These are phyloP conservation scores for Panzeria rudis DNA, from an alignment of 2,888 invertebrate genomes.

Conservation along the genomic window DNA sequence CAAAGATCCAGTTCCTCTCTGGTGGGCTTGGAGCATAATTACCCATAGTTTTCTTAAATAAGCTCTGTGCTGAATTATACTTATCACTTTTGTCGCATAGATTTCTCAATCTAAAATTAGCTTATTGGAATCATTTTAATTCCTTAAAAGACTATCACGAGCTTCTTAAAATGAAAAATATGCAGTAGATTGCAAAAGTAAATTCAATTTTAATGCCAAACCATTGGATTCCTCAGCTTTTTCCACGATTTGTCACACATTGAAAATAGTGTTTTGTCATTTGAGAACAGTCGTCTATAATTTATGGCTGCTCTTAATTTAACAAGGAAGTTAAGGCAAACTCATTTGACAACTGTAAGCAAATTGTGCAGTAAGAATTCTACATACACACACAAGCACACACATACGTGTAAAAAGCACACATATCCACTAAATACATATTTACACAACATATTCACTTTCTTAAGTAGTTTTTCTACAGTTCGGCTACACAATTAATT, in stretches of 20 bases:
- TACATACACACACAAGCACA: background rate
- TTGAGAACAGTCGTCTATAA: slow-evolving; percentile 14
- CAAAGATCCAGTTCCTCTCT: too few relatives aligned
- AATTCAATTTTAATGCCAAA: background rate
- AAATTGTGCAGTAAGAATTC: slow-evolving; percentile 19
- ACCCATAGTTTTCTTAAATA: too few relatives aligned
- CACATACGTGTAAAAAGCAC: background rate
- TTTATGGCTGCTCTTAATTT: slow-evolving; percentile 39
- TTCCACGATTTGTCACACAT: slow-evolving; percentile 15
- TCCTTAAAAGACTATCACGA: background rate
- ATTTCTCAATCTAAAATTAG: background rate
- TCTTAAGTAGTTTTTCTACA: background rate
- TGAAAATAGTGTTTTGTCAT: slow-evolving; percentile 27
- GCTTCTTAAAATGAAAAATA: background rate
- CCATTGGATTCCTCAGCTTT: background rate
- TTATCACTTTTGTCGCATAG: too few relatives aligned
- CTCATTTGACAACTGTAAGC: slow-evolving; percentile 43
- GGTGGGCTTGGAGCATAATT: too few relatives aligned
- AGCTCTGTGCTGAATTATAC: too few relatives aligned
- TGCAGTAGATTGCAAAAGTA: background rate
- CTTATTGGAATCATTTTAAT: background rate
- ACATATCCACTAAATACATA: background rate
- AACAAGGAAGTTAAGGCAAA: slow-evolving; percentile 35
- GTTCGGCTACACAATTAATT: slow-evolving; percentile 56
- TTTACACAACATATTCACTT: background rate